Base-by-base conservation (phyloP, 2,113 vertebrate genomes). In the Urocynchramus pylzowi region DNA sequence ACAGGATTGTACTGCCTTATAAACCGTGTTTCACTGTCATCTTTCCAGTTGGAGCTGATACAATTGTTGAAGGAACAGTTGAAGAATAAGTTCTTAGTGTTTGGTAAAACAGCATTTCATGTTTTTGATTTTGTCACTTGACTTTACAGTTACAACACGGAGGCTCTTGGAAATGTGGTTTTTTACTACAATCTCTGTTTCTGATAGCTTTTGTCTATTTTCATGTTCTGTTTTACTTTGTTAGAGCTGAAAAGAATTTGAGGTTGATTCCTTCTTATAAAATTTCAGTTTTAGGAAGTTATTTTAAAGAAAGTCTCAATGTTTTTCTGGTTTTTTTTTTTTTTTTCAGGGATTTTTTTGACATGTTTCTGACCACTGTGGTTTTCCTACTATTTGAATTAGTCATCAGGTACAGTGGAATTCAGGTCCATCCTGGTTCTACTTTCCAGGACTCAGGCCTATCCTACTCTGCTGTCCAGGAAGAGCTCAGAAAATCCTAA, bases 301-400 rank as follows among this genome's bases (percentile, higher is more conserved):
- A 28, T 16, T 77, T 4, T 8, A 11, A 35, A 5, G 16, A 53
- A 63, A 35, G 19, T 70, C 16, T 31, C 21, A 73, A 44, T 44
- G 10, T n/a, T 75, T 71, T 86, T 49, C 39, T 84, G 8, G 7
- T 3, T 10, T 13, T 82, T 59, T 52, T 13, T 82, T 59, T 52
- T 53, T 60, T 41, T 56, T 52, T 26, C 41, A 47, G 28, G 23
- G 6, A 20, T 20, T 7, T 77, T 68, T 59, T 53, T 41, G 2
- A 35, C 17, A 10, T 75, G 11, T 76, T 91, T 85, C 70, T 93
- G 21, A 85, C 71, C 44, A 59, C 59, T 56, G 75, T 89, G 87
- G 79, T 70, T 96, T 96, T 86, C 53, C 71, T 64, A 17, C 27
- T 88, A 33, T 74, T 95, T 93, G 70, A 74, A 77, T 94, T 92